These are phyloP conservation scores for Bunonema sp. DNA, from an alignment of 2,888 invertebrate species.

Conservation along the genomic window DNA sequence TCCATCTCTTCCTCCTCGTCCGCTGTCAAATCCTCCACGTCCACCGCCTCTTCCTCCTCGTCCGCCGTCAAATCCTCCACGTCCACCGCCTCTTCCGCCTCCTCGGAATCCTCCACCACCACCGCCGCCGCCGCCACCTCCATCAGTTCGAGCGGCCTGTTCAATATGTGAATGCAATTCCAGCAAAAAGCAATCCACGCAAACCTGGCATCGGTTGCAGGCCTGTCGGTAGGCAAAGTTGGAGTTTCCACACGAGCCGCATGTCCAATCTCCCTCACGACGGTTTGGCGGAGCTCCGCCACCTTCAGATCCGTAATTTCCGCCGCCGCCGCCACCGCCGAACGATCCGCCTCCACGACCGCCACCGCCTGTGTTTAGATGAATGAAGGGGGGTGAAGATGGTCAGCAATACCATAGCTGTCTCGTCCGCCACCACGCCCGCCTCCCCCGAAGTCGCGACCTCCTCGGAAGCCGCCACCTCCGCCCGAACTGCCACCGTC, in stretches of 20 bases:
- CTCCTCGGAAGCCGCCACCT: constrained; percentile 10
- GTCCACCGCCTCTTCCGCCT: constrained; percentile 5
- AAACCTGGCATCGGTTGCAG: constrained; percentile 25
- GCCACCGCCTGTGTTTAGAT: neutral
- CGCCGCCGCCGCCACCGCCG: constrained; percentile 8
- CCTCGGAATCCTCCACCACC: constrained; percentile 29
- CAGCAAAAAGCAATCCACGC: too few species aligned
- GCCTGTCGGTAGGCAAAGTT: constrained; percentile 37
- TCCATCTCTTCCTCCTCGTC: constrained; percentile 2
- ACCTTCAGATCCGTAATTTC: constrained; percentile 1
- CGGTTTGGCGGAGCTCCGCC: too few species aligned
- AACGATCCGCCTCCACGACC: constrained; percentile 3
- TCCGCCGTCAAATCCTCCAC: neutral
- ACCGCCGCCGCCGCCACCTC: constrained; percentile 45
- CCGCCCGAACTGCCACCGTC: constrained; percentile 2
- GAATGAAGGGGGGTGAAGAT: neutral
- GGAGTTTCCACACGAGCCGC: constrained; percentile 28
- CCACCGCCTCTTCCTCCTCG: constrained; percentile 3
- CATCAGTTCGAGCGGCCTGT: too few species aligned
- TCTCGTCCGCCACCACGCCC: constrained; percentile 3
- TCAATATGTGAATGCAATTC: too few species aligned
- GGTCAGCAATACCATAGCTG: neutral
- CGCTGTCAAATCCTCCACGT: constrained; percentile 5
- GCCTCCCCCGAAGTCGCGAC: neutral
- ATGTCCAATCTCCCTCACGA: constrained; percentile 41